phyloP scores from a whole-genome alignment of 2,888 invertebrate genomes.

The Drosophila mettleri region DNA sequence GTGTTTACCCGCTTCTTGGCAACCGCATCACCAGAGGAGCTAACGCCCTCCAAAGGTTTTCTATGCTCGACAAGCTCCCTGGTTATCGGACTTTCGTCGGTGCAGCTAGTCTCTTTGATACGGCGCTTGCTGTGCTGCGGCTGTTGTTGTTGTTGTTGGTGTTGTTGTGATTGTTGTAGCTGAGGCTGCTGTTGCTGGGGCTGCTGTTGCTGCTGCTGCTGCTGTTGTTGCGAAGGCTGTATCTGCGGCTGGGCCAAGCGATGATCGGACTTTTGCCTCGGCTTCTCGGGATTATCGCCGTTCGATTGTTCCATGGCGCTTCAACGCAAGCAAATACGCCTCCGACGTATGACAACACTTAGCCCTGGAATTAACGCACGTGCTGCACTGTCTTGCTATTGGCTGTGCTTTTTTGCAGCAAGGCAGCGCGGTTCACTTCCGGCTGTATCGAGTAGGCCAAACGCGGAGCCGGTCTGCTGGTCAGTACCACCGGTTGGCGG shows the following conservation, averaged over 20 bases:
- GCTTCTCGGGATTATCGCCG: slow-evolving; percentile 36
- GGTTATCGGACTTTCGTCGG: neutral
- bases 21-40: slow-evolving; percentile 7
- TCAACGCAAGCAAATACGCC: neutral
- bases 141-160: neutral
- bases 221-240: neutral
- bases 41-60: neutral
- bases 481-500: neutral
- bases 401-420: neutral
- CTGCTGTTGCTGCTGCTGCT: neutral
- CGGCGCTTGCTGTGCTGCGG: slow-evolving; percentile 36
- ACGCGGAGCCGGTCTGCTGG: slow-evolving; percentile 27
- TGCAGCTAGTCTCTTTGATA: neutral
- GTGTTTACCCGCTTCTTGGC: slow-evolving; percentile 65
- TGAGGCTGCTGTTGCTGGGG: neutral
- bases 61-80: slow-evolving; percentile 7
- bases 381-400: neutral
- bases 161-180: neutral
- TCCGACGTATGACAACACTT: neutral
- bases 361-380: neutral
- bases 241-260: slow-evolving; percentile 4
- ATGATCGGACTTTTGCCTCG: slow-evolving; percentile 28
- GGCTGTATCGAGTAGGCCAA: slow-evolving; percentile 42
- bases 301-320: slow-evolving; percentile 38
- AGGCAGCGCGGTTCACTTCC: neutral